Evolutionary conservation across 2,888 invertebrate species (phyloP), one percentile per base, ranked within the genome.

Genomic region (Flabesymbios commensalis): DNA sequence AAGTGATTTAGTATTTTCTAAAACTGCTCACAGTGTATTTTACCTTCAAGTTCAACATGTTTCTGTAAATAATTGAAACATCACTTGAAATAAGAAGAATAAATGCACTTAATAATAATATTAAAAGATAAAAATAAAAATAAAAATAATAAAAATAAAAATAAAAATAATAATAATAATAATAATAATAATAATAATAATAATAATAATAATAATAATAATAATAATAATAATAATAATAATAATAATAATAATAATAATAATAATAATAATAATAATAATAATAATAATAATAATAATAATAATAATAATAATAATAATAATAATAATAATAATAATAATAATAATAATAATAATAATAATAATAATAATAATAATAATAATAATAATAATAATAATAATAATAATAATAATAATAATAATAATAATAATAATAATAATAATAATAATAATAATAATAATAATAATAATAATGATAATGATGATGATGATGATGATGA

Each of bases 241-340:
- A 45, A n/a, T 45, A 45, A n/a, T 45, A 45, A n/a, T 45, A 45
- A n/a, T 45, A 45, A n/a, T 45, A 45, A n/a, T 45, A 45, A n/a
- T 45, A 45, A n/a, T 10, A 45, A n/a, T 45, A 45, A n/a, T 45
- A 45, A n/a, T 45, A 45, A n/a, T 45, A 45, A n/a, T 45, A 45
- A n/a, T 45, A 45, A n/a, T 45, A 45, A n/a, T 45, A 45, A n/a
- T 45, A 45, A n/a, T 45, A 45, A n/a, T 45, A 45, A n/a, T 45
- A 45, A 45, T 45, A 45, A n/a, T 45, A 45, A n/a, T 45, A 45
- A n/a, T 45, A 45, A n/a, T 45, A 45, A n/a, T 45, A 45, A n/a
- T 45, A 45, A n/a, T 45, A 45, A n/a, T 45, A 45, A n/a, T 45
- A 45, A n/a, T 45, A 45, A 45, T 45, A 45, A n/a, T 45, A 45